Evolutionary conservation across 2,888 invertebrate species (phyloP).

Genomic region (Euzetes globulus): DNA sequence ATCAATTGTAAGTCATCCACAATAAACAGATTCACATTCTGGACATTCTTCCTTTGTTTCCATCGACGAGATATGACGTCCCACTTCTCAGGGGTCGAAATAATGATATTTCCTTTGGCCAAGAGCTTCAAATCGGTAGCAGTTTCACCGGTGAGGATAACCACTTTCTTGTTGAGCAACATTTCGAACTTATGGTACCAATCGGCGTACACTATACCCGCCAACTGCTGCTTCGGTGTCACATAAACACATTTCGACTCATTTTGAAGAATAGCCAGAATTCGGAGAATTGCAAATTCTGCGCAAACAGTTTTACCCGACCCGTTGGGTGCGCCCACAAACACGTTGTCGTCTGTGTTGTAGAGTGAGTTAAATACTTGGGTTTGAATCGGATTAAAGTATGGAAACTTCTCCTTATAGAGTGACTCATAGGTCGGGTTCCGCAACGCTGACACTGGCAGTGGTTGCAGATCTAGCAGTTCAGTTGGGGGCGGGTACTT

Average conservation of each 20-base stretch:
- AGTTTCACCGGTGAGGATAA: constrained; percentile 90
- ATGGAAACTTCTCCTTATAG: constrained; percentile 75
- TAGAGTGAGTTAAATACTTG: constrained; percentile 98
- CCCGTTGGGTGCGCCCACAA: constrained; percentile 86
- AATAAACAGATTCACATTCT: constrained; percentile 89
- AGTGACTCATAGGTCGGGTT: constrained; percentile 69
- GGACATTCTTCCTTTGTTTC: constrained; percentile 98
- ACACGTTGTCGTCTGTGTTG: constrained; percentile 95
- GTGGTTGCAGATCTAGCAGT: constrained; percentile 86
- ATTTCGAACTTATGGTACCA: constrained; percentile 80
- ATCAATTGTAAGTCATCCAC: constrained; percentile 84
- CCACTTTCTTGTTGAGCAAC: constrained; percentile 64
- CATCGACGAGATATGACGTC: constrained; percentile 94
- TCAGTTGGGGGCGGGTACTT: constrained; percentile 98
- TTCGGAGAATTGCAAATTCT: constrained; percentile 85
- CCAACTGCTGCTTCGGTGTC: constrained; percentile 80
- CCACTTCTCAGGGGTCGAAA: constrained; percentile 97
- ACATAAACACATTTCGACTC: constrained; percentile 78
- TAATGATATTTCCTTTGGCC: constrained; percentile 75
- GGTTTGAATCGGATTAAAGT: constrained; percentile 98
- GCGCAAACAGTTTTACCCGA: constrained; percentile 85
- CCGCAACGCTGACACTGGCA: constrained; percentile 73
- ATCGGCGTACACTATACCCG: constrained; percentile 76
- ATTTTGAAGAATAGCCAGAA: constrained; percentile 60
- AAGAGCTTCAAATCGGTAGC: constrained; percentile 89